Conservation (phyloP, 2,113 vertebrate species). For the Emydura subglobosa region DNA sequence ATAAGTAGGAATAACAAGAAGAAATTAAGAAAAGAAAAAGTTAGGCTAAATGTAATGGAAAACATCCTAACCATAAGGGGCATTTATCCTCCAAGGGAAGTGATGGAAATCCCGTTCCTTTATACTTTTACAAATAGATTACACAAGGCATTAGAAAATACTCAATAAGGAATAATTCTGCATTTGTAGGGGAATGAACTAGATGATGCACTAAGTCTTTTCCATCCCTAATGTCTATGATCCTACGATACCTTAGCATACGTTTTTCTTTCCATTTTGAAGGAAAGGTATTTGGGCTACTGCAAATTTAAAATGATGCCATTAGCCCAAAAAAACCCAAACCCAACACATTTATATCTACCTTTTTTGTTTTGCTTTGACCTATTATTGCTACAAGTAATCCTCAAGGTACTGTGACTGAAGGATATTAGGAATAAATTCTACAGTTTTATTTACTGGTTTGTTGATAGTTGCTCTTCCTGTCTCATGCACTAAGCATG, state of each 20-base stretch:
- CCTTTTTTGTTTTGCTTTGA: not conserved
- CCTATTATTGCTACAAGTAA: conserved; percentile 10
- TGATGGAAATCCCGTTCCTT: not conserved
- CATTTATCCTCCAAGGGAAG: not conserved
- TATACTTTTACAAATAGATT: not conserved
- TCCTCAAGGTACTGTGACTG: not conserved
- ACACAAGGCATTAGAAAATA: not conserved
- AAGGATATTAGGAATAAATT: conserved; percentile 17
- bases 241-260: not conserved
- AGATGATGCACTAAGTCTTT: not conserved
- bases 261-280: not conserved
- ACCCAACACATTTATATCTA: not conserved
- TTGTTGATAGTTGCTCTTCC: not conserved
- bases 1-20: not conserved
- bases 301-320: not conserved
- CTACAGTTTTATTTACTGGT: conserved; percentile 5
- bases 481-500: not conserved
- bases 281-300: not conserved
- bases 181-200: not conserved
- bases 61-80: not conserved
- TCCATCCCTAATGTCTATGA: not conserved
- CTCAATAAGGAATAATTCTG: not conserved
- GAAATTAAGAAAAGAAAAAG: conserved; percentile 1
- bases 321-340: not conserved
- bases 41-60: not conserved